Evolutionary conservation across 2,113 vertebrate genomes (phyloP).

Genomic region (Lethenteron reissneri): DNA sequence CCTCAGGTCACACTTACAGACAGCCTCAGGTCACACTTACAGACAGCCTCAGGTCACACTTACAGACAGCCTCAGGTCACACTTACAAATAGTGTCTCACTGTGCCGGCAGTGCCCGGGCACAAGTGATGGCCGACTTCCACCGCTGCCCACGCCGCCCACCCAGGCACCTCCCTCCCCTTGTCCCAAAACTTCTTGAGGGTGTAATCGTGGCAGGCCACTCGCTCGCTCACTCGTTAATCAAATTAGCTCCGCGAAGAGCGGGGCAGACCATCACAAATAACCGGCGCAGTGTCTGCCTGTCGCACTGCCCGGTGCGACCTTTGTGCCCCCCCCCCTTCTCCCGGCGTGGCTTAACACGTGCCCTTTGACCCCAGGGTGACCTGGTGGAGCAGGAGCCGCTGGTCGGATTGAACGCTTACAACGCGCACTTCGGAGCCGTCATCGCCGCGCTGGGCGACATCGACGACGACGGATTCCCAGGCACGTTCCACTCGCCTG

Average conservation of each 20-base stretch:
- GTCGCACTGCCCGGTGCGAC: not conserved
- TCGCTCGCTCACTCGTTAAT: not conserved
- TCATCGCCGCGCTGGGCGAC: conserved; percentile 50
- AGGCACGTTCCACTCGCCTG: conserved; percentile 28
- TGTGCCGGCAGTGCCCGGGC: no score
- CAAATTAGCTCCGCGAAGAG: not conserved
- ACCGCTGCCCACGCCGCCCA: no score
- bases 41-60: no score
- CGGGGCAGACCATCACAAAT: not conserved
- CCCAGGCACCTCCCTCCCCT: no score
- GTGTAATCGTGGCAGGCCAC: no score
- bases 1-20: no score
- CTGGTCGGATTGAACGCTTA: conserved; percentile 44
- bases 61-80: no score
- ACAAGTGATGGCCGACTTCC: no score
- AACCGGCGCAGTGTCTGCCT: not conserved
- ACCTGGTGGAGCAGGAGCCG: conserved; percentile 45
- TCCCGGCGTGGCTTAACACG: not conserved
- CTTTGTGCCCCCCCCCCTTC: not conserved
- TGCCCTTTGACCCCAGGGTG: conserved; percentile 32
- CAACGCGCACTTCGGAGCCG: conserved; percentile 85
- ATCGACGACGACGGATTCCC: conserved; percentile 74
- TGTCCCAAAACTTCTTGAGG: no score
- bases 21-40: no score
- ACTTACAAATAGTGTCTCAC: no score